These are phyloP conservation scores for Trichacis sp. DNA, from an alignment of 2,888 invertebrate genomes.

Conservation along the genomic window DNA sequence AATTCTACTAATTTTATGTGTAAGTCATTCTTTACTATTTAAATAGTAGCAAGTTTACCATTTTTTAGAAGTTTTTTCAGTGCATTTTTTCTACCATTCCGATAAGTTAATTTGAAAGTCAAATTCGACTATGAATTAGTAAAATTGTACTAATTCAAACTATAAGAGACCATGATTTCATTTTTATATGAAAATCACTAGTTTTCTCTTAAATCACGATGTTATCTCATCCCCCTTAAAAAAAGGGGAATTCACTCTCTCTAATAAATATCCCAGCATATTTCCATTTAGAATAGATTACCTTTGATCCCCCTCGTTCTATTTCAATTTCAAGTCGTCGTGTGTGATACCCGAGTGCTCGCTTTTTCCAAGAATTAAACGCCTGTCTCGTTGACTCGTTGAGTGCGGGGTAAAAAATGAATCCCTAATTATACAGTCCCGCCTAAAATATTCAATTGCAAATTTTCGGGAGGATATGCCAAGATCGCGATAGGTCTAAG, in stretches of 20 bases:
- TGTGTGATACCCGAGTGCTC: conserved; percentile 10
- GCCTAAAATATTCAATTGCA: conserved; percentile 29
- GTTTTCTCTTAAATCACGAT: conserved; percentile 3
- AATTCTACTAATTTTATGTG: too few relatives aligned
- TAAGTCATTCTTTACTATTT: too few relatives aligned
- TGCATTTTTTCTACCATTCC: too few relatives aligned
- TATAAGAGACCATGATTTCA: too few relatives aligned
- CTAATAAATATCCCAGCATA: conserved; percentile 10
- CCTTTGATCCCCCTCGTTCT: conserved; percentile 15
- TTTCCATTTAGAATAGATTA: conserved; percentile 23
- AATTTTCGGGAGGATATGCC: conserved; percentile 26
- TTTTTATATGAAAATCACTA: background rate
- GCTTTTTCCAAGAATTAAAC: conserved; percentile 4
- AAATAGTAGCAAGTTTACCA: too few relatives aligned
- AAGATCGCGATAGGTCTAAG: conserved; percentile 58
- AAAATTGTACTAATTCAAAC: too few relatives aligned
- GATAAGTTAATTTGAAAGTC: too few relatives aligned
- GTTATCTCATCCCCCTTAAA: conserved; percentile 9
- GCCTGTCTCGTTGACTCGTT: background rate
- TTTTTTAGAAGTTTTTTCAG: too few relatives aligned
- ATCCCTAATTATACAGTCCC: background rate
- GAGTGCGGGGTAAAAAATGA: conserved; percentile 3
- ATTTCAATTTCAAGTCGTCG: conserved; percentile 7
- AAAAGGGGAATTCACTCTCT: conserved; percentile 6
- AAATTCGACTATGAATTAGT: too few relatives aligned